phyloP scores from a whole-genome alignment of 2,797 vertebrate genomes.

The Erithacus rubecula region DNA sequence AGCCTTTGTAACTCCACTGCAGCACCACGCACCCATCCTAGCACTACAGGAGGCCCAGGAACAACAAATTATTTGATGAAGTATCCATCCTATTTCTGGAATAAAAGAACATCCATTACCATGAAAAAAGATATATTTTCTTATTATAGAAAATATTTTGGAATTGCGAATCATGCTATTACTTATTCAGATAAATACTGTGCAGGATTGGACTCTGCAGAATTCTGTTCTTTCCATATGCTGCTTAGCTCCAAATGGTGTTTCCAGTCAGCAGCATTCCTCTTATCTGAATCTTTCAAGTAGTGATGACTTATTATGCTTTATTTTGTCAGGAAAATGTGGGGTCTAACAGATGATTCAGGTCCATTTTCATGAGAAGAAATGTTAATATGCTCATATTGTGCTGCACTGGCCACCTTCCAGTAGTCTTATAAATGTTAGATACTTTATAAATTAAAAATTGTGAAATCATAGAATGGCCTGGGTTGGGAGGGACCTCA shows the following conservation, averaged over 20 bases:
- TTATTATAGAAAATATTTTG: background rate
- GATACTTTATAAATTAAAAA: background rate
- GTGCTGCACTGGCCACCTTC: background rate
- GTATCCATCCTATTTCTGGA: background rate
- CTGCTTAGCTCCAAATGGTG: background rate
- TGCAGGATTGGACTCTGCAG: background rate
- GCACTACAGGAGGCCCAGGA: background rate
- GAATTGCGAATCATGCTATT: background rate
- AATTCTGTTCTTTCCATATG: background rate
- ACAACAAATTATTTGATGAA: background rate
- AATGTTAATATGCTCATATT: background rate
- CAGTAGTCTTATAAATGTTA: background rate
- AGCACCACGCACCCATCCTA: background rate
- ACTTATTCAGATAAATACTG: background rate
- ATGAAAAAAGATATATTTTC: background rate
- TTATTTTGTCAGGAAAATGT: background rate
- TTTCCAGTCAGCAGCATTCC: background rate
- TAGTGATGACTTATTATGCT: background rate
- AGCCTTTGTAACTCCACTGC: background rate
- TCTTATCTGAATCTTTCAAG: background rate
- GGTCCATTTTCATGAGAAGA: background rate
- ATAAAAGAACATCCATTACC: background rate
- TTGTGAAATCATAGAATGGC: background rate
- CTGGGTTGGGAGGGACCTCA: background rate
- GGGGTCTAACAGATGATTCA: background rate